phyloP scores from a whole-genome alignment of 1,140 invertebrate species.

The Hypothenemus hampei region DNA sequence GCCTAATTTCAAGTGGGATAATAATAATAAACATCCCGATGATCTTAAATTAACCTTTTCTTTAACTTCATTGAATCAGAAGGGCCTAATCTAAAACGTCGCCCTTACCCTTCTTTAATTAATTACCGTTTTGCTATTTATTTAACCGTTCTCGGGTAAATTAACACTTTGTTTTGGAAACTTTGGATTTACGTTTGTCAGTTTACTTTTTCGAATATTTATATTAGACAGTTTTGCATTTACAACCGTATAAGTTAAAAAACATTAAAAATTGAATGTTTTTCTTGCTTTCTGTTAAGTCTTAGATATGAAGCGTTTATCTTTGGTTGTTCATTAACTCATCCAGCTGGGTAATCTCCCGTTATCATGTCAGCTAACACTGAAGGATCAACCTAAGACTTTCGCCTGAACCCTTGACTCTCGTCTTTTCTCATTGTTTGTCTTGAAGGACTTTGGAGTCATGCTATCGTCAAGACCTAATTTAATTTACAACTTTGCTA shows the following conservation, averaged over 20 bases:
- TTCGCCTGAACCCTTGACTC: not conserved
- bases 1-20: no score
- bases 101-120: not conserved
- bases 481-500: slow-evolving; percentile 15
- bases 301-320: no score
- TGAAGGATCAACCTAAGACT: slow-evolving; percentile 8
- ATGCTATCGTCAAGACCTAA: slow-evolving; percentile 8
- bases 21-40: no score
- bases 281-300: no score
- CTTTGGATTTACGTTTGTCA: not conserved
- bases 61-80: no score
- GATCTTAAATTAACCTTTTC: no score
- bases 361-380: slow-evolving; percentile 10
- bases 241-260: no score
- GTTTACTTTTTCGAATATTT: not conserved
- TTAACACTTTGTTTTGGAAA: not conserved
- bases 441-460: slow-evolving; percentile 13
- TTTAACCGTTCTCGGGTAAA: not conserved
- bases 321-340: slow-evolving; percentile 10
- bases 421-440: slow-evolving; percentile 12
- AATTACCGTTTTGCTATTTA: slow-evolving; percentile 1
- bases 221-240: no score
- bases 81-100: no score
- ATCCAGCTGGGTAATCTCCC: slow-evolving; percentile 8
- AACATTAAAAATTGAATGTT: no score